Percentiles rank a stretch among this genome's conserved stretches.
Evolutionary conservation across 2,113 vertebrate species (phyloP).

Genomic region (Spea multiplicata): DNA sequence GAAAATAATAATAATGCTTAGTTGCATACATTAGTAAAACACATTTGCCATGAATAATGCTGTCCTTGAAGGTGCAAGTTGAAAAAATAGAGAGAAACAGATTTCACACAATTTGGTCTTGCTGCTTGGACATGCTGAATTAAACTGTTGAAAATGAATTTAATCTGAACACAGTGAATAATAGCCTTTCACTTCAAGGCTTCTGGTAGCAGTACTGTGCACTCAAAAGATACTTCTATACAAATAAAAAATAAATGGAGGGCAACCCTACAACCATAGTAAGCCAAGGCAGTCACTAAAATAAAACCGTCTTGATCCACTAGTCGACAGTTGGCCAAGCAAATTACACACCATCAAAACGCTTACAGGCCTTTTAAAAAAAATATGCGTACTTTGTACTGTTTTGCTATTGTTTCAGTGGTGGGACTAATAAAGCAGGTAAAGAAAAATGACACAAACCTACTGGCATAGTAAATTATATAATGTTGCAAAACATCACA

Average conservation of each 20-base stretch:
- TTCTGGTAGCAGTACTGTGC: constrained; percentile 79
- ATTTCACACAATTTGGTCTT: constrained; percentile 78
- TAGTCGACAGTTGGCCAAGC: constrained; percentile 62
- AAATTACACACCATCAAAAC: constrained; percentile 51
- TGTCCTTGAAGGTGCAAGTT: constrained; percentile 78
- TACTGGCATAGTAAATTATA: too few species aligned
- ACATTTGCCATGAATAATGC: constrained; percentile 70
- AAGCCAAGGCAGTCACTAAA: constrained; percentile 71
- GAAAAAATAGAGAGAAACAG: constrained; percentile 79
- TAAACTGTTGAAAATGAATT: constrained; percentile 86
- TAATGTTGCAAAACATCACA: too few species aligned
- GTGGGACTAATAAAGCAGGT: too few species aligned
- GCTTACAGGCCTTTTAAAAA: constrained; percentile 49
- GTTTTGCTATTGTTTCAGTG: too few species aligned
- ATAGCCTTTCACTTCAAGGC: constrained; percentile 80
- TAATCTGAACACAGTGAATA: constrained; percentile 80
- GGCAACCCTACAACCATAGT: constrained; percentile 70
- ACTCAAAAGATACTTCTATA: constrained; percentile 77
- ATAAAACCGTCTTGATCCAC: constrained; percentile 64
- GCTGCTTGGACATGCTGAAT: constrained; percentile 75
- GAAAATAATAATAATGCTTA: constrained; percentile 72
- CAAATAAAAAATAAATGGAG: constrained; percentile 76
- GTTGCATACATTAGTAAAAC: constrained; percentile 71
- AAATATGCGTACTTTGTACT: too few species aligned
- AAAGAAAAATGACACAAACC: too few species aligned